Base-by-base conservation (phyloP, 37 sponge, comb jelly and placozoan species). In the Sycon ciliatum region DNA sequence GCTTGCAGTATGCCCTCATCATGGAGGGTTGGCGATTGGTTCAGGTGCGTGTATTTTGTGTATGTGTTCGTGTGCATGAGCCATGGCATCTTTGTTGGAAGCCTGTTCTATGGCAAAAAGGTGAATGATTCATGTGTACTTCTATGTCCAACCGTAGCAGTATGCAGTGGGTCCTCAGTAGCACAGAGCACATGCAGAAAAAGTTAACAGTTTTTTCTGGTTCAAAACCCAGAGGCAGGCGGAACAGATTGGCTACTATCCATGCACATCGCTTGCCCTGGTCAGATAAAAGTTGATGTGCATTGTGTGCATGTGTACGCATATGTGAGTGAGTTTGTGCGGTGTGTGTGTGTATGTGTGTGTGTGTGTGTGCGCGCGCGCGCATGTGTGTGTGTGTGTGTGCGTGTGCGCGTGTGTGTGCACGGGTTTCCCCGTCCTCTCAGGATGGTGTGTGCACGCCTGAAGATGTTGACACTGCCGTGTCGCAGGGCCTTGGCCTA, bases 21-120 rank as follows among this genome's bases (percentile, higher is more conserved):
- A 90, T 90, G 95, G 95, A 95, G 52, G 85, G 79, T 11, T 95
- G 95, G 95, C 66, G 95, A 24, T 79, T 95, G 6, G 87, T 91
- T 22, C 85, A 91, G 85, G 89, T 88, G 31, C 4, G 31, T 11
- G 27, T n/a, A n/a, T n/a, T n/a, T n/a, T n/a, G n/a, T n/a, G n/a
- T n/a, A n/a, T n/a, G n/a, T n/a, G n/a, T n/a, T n/a, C n/a, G n/a
- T n/a, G n/a, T n/a, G n/a, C n/a, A n/a, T n/a, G n/a, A n/a, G n/a
- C n/a, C n/a, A n/a, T 27, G 9, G 16, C 63, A 60, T n/a, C 32
- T 22, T 60, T 9, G 63, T 22, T 18, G 63, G 11, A 22, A 13
- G 49, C 49, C 13, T 67, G 68, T 67, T 33, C 7, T 67, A 16
- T 6, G 29, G 5, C 9, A 38, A 11, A 11, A 49, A 16, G 22